A percentile compares a stretch with the other conserved stretches of the same genome.
Conservation (phyloP, 2,113 vertebrate genomes). For the Calidris pygmaea region DNA sequence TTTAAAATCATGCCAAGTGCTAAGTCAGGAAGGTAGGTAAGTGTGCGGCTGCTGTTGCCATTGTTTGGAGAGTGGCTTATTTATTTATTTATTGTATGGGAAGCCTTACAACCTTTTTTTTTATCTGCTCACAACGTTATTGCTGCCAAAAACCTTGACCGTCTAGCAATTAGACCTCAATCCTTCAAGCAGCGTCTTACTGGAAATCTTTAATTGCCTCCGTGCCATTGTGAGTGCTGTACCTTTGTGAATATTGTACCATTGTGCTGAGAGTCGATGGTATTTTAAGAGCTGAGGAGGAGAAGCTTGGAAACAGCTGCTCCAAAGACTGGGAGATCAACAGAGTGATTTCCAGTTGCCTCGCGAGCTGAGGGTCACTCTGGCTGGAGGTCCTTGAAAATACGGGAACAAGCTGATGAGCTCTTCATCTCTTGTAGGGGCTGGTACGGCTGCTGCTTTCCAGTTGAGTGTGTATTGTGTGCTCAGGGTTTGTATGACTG, state of each 20-base stretch:
- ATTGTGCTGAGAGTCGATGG: neutral
- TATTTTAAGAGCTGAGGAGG: neutral
- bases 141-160: slow-evolving; percentile 19
- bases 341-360: neutral
- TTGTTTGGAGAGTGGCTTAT: neutral
- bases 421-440: neutral
- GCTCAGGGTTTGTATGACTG: neutral
- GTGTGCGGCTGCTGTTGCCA: neutral
- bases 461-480: rapidly evolving
- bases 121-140: neutral
- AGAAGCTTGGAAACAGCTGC: neutral
- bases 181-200: neutral
- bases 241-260: neutral
- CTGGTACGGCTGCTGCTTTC: neutral
- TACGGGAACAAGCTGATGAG: neutral
- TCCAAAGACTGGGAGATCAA: neutral
- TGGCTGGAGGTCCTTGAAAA: neutral
- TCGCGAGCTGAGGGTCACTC: neutral
- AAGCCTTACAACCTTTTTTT: neutral
- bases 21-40: neutral
- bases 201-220: slow-evolving; percentile 46
- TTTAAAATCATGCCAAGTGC: neutral
- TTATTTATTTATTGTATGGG: neutral
- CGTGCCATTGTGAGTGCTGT: neutral
- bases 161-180: neutral